These are phyloP conservation scores for Dreissena polymorpha DNA, from an alignment of 1,140 invertebrate genomes.

Conservation along the genomic window DNA sequence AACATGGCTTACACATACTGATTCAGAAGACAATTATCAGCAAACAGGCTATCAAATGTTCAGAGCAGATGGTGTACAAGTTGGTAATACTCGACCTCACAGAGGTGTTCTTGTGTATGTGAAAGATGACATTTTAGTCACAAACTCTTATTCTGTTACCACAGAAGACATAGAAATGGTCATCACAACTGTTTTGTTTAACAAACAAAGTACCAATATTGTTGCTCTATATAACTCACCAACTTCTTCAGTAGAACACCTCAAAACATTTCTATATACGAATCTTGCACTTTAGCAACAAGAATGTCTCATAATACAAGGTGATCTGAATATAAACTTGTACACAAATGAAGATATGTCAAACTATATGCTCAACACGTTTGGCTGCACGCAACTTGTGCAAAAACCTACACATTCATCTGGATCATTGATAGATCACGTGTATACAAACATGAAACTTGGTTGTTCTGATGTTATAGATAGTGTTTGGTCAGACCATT, in stretches of 20 bases:
- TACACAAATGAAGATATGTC: not conserved
- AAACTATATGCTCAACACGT: not conserved
- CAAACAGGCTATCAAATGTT: not conserved
- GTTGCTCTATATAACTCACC: not conserved
- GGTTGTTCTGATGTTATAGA: not conserved
- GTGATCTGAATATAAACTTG: not conserved
- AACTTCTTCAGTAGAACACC: not conserved
- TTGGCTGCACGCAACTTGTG: not conserved
- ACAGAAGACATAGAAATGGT: constrained; percentile 1
- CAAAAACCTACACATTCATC: not conserved
- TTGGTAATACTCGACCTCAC: not conserved
- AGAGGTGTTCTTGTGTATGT: not conserved
- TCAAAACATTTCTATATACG: not conserved
- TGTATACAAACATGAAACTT: not conserved
- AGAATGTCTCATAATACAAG: not conserved
- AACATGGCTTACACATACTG: not conserved
- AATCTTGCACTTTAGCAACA: not conserved
- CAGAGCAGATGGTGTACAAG: not conserved
- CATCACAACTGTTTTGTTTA: not conserved
- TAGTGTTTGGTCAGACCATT: constrained; percentile 7
- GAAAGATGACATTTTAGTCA: not conserved
- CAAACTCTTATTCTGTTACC: not conserved
- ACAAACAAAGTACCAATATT: not conserved
- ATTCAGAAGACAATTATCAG: not conserved
- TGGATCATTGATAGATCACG: constrained; percentile 2